phyloP scores from a whole-genome alignment of 2,113 vertebrate genomes.

The Phylloscopus whistleri region DNA sequence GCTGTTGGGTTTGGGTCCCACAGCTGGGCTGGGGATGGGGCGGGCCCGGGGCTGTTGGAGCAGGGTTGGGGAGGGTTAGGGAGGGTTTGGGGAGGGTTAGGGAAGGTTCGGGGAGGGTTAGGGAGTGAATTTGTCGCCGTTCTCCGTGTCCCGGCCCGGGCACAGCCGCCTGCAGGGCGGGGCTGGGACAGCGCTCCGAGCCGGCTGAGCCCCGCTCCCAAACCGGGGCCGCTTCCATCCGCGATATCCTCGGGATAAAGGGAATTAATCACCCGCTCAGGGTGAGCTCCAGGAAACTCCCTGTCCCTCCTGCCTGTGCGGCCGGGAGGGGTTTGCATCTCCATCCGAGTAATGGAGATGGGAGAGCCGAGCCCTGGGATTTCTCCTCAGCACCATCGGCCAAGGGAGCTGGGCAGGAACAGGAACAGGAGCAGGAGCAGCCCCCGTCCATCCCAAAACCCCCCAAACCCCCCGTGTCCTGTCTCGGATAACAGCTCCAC shows the following conservation, averaged over 20 bases:
- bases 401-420: not conserved
- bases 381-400: accelerated
- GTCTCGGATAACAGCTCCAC: not conserved
- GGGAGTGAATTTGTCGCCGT: accelerated
- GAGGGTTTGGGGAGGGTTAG: not conserved
- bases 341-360: accelerated
- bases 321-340: not conserved
- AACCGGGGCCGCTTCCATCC: not conserved
- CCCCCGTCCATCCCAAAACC: not conserved
- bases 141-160: accelerated
- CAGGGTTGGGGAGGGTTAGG: accelerated
- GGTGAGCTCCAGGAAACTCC: not conserved
- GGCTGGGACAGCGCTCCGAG: not conserved
- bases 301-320: accelerated
- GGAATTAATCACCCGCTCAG: not conserved
- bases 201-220: accelerated
- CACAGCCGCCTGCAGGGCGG: accelerated
- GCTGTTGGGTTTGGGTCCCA: accelerated
- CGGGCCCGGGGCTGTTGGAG: not conserved
- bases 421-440: not conserved
- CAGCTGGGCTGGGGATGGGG: not conserved
- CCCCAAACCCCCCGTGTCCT: accelerated
- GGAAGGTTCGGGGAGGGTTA: no score
- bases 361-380: accelerated
- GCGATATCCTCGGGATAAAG: accelerated